These are phyloP conservation scores for Ancistrus triradiatus DNA, from an alignment of 2,113 vertebrate genomes.

Conservation along the genomic window DNA sequence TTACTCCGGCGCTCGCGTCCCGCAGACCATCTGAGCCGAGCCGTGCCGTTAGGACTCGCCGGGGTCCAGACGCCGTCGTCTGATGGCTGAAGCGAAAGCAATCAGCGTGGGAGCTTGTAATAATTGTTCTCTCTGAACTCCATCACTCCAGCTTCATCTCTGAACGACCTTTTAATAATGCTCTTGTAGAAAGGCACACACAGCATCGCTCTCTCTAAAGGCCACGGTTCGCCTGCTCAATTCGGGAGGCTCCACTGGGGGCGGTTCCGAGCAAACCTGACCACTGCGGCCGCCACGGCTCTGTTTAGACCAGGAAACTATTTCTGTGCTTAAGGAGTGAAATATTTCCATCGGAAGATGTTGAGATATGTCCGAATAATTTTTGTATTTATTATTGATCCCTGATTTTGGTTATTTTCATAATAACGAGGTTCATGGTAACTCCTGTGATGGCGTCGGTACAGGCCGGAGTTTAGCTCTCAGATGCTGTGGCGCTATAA, in stretches of 20 bases:
- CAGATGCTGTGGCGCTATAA: constrained; percentile 19
- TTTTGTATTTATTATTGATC: no score
- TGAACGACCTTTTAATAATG: constrained; percentile 39
- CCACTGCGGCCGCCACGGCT: no score
- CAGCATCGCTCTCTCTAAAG: constrained; percentile 14
- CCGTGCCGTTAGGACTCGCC: constrained; percentile 35
- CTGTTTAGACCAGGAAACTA: no score
- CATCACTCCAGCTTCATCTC: constrained; percentile 30
- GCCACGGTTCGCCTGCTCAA: not conserved
- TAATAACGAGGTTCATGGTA: no score
- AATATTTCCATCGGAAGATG: no score
- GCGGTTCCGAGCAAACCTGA: not conserved
- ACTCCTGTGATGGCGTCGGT: constrained; percentile 14
- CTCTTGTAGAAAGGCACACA: constrained; percentile 8
- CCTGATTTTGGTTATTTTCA: no score
- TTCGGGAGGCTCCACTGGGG: not conserved
- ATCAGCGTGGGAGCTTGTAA: constrained; percentile 41
- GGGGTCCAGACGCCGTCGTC: constrained; percentile 36
- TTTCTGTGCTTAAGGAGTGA: no score
- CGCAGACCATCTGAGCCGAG: constrained; percentile 8
- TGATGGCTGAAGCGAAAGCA: constrained; percentile 38
- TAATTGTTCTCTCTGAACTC: constrained; percentile 49
- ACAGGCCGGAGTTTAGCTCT: constrained; percentile 23
- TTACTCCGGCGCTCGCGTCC: constrained; percentile 39
- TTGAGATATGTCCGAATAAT: no score